These are phyloP conservation scores for Leptothorax acervorum DNA, from an alignment of 2,888 invertebrate species.

Conservation along the genomic window DNA sequence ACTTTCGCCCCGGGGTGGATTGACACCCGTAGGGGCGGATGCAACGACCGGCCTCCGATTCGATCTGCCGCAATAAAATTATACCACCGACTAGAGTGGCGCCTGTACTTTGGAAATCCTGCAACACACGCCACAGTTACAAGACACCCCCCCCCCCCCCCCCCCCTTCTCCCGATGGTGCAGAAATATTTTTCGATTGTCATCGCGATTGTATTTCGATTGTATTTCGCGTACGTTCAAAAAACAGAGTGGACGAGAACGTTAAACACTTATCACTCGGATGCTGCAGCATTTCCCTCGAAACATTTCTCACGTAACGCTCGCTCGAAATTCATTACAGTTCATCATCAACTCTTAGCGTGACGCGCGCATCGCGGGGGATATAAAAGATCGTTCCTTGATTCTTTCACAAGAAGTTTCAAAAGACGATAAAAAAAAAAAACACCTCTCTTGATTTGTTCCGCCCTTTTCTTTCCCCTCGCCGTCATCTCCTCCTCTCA, in stretches of 20 bases:
- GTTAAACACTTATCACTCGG: background rate
- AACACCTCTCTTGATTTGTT: conserved; percentile 25
- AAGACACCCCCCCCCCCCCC: background rate
- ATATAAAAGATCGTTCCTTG: conserved; percentile 20
- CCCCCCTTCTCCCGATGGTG: background rate
- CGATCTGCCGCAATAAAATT: conserved; percentile 81
- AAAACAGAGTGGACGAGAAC: background rate
- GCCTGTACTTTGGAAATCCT: conserved; percentile 37
- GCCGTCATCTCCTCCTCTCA: background rate
- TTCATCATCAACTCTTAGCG: background rate
- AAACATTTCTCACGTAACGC: background rate
- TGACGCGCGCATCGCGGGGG: background rate
- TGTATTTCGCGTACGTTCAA: background rate
- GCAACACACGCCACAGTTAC: background rate
- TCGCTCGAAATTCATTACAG: conserved; percentile 18
- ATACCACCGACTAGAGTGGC: conserved; percentile 59
- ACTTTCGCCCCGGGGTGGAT: conserved; percentile 62
- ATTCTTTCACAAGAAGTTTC: conserved; percentile 25
- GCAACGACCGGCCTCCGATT: conserved; percentile 69
- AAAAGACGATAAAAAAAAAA: conserved; percentile 19
- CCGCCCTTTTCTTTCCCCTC: conserved; percentile 5
- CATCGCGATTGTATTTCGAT: background rate
- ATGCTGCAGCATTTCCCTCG: background rate
- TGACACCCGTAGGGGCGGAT: conserved; percentile 66
- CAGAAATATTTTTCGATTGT: conserved; percentile 23